Evolutionary conservation across 2,888 invertebrate species (phyloP).

Genomic region (Cyaniris semiargus): DNA sequence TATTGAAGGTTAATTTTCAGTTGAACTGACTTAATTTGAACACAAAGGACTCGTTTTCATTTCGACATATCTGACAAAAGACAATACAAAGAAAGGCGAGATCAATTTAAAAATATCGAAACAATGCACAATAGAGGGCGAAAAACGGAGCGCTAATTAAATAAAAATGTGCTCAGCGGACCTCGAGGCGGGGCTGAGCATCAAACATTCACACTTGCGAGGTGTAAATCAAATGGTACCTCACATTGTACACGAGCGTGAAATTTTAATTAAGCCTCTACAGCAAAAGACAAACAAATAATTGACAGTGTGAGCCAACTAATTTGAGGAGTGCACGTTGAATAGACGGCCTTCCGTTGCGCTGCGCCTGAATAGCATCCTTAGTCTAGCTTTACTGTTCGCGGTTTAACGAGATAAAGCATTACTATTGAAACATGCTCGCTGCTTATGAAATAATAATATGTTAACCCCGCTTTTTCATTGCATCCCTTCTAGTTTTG

Average conservation of each 20-base stretch:
- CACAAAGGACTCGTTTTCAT: slow-evolving; percentile 14
- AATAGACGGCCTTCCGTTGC: slow-evolving; percentile 62
- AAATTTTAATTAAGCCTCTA: slow-evolving; percentile 77
- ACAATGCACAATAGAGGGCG: slow-evolving; percentile 38
- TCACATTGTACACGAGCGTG: slow-evolving; percentile 57
- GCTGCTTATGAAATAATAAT: neutral
- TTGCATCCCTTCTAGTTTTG: neutral
- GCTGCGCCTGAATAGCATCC: slow-evolving; percentile 55
- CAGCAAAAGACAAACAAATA: slow-evolving; percentile 62
- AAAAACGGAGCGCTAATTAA: slow-evolving; percentile 55
- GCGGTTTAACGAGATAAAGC: slow-evolving; percentile 28
- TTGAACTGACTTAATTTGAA: slow-evolving; percentile 1
- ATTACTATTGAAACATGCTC: slow-evolving; percentile 29
- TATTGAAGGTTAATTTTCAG: neutral
- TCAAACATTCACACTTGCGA: slow-evolving; percentile 73
- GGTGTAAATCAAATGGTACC: slow-evolving; percentile 66
- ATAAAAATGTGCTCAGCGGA: slow-evolving; percentile 56
- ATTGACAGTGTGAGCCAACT: slow-evolving; percentile 68
- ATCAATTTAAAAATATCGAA: slow-evolving; percentile 36
- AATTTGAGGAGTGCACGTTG: slow-evolving; percentile 67
- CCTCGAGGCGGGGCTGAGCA: slow-evolving; percentile 52
- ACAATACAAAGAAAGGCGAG: slow-evolving; percentile 35
- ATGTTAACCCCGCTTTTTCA: neutral
- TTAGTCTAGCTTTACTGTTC: slow-evolving; percentile 28
- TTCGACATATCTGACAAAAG: slow-evolving; percentile 34